Percentiles rank a stretch among this genome's conserved stretches.
These are phyloP conservation scores for Cryptoprocta ferox DNA, from an alignment of 2,797 vertebrate species.

Conservation along the genomic window DNA sequence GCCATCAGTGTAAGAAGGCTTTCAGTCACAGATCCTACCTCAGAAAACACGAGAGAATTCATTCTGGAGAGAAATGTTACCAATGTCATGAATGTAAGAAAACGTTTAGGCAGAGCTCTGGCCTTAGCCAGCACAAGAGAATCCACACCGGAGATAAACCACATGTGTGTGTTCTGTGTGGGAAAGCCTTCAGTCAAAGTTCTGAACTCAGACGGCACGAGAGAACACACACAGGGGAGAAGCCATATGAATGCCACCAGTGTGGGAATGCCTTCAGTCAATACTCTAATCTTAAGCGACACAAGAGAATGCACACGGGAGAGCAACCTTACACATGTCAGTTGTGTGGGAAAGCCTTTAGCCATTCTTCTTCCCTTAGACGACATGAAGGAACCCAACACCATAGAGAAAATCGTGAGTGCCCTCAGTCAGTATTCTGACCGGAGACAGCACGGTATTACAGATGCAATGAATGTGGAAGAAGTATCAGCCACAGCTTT, in stretches of 20 bases:
- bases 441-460: neutral
- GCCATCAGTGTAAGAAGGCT: neutral
- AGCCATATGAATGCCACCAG: slow-evolving; percentile 50
- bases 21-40: neutral
- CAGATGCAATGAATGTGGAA: neutral
- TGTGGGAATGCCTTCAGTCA: slow-evolving; percentile 60
- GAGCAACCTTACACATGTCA: slow-evolving; percentile 17
- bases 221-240: slow-evolving; percentile 60
- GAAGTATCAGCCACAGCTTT: neutral
- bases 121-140: neutral
- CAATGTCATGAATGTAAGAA: neutral
- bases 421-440: slow-evolving; percentile 6
- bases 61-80: neutral
- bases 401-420: neutral
- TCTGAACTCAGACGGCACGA: slow-evolving; percentile 22
- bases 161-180: neutral
- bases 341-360: neutral
- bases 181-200: neutral
- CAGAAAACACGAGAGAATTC: neutral
- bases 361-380: slow-evolving; percentile 1
- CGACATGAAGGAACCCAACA: neutral
- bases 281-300: slow-evolving; percentile 1
- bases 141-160: slow-evolving; percentile 31
- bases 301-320: slow-evolving; percentile 30
- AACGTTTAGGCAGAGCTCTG: neutral